Evolutionary conservation across 2,888 invertebrate genomes (phyloP), one percentile per base, ranked within the genome.

Genomic region (Archips xylosteana): DNA sequence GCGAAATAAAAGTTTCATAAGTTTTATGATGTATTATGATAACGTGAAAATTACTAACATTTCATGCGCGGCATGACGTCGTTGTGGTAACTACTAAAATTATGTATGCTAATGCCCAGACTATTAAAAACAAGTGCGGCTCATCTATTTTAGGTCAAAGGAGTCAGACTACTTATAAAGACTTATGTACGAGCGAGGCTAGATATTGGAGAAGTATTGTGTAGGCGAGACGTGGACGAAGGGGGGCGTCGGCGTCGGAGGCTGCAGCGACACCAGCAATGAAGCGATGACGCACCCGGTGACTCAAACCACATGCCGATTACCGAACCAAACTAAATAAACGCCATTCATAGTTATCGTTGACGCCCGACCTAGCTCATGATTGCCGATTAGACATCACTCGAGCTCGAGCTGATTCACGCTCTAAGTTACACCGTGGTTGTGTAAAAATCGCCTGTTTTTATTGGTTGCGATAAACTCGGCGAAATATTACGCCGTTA

Each of bases 401-500:
- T 63, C 32, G 23, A 63, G 45, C 63, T 63, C 13, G 32, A 63
- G 63, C 47, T 47, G 13, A 63, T 76, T 72, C 70, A 71, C 71
- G 60, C 3, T 13, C 63, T 13, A 32, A 57, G 32, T 57, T 57
- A 23, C 13, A 34, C 32, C 34, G 8, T 51, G 51, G 23, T 65
- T n/a, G 15, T 36, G 47, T 34, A 49, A 36, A n/a, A 36, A 65
- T 47, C n/a, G 49, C 13, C 49, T 34, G 49, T 15, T 65, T 63
- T 68, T 63, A 73, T 61, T 32, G 64, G n/a, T 66, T 42, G 71
- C 69, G 75, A 75, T 76, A 75, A 76, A 76, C 67, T 51, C 68
- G 45, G 61, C 67, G 39, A 74, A 76, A 74, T 75, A 72, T 75
- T 66, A 60, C 70, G 49, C 62, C 62, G 70, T 72, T 76, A 74